Base-by-base conservation (phyloP, 2,888 invertebrate genomes). In the Lottia gigantea region DNA sequence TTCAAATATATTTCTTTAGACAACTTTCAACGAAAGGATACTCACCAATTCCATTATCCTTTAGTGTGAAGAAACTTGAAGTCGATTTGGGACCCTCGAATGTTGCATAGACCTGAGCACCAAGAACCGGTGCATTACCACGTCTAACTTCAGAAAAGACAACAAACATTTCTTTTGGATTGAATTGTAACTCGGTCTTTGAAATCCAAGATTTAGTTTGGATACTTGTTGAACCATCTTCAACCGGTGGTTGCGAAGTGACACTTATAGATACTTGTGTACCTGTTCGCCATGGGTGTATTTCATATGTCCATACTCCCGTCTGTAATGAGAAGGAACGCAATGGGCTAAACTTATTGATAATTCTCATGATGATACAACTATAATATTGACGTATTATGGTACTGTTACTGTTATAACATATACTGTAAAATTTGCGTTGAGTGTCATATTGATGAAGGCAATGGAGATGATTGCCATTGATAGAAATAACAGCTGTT, bases 21-120 rank as follows among this genome's bases (percentile, higher is more conserved):
- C 26, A 3, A 11, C 19, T 11, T n/a, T 23, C 26, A 55, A 55
- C 0, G 19, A 55, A 14, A 14, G 1, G 55, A 16, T 46, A 64
- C 74, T 49, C 67, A 79, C 79, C 79, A 14, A 74, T 66, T 2
- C 79, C 79, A 47, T 77, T 75, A 64, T 79, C 79, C 11, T 62
- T 46, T 1, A 79, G 70, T 25, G 55, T 64, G 2, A 79, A 16
- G 8, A 64, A 66, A 25, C 71, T 49, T 1, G 72, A 66, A 11
- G 49, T 68, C 7, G 74, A 71, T 66, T 73, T 67, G 1, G 76
- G 73, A 14, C 75, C 65, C 49, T 79, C 78, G 12, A 78, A 46
- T n/a, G 67, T 26, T 15, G 76, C 77, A 40, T 61, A 64, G n/a
- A 78, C 76, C 8, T 70, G 66, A 12, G 77, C 77, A 7, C 67